Evolutionary conservation across 2,113 vertebrate species (phyloP).

Genomic region (Callopanchax toddi): DNA sequence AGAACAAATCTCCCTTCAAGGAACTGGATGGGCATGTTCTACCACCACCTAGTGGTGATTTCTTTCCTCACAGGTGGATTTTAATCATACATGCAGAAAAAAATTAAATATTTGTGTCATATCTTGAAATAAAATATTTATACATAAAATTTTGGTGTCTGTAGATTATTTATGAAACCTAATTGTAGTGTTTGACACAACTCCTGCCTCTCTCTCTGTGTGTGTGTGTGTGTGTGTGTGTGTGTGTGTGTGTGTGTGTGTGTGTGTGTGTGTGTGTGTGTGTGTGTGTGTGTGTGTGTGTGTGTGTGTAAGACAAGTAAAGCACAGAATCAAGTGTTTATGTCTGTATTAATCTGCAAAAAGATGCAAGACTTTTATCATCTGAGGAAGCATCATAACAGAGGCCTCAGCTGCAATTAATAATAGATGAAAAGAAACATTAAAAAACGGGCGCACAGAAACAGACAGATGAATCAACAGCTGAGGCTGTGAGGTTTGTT

Average conservation of each 20-base stretch:
- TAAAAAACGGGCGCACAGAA: slow-evolving; percentile 5
- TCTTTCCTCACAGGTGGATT: background rate
- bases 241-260: too few relatives aligned
- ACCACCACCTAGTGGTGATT: slow-evolving; percentile 12
- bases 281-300: too few relatives aligned
- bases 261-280: too few relatives aligned
- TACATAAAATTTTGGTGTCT: slow-evolving; percentile 28
- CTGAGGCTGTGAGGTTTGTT: slow-evolving; percentile 22
- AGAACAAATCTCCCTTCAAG: too few relatives aligned
- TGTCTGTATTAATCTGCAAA: slow-evolving; percentile 24
- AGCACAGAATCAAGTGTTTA: slow-evolving; percentile 1
- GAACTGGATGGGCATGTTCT: too few relatives aligned
- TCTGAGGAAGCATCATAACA: slow-evolving; percentile 32
- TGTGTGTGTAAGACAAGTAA: slow-evolving; percentile 6
- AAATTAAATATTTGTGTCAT: slow-evolving; percentile 52
- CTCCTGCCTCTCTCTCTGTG: too few relatives aligned
- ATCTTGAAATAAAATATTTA: slow-evolving; percentile 73
- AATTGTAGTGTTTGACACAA: background rate
- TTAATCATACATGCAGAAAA: background rate
- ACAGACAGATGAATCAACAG: slow-evolving; percentile 32
- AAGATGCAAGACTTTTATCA: slow-evolving; percentile 21
- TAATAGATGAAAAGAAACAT: slow-evolving; percentile 56
- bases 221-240: too few relatives aligned
- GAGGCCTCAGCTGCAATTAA: slow-evolving; percentile 37
- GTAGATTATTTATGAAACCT: slow-evolving; percentile 11